Base-by-base conservation (phyloP, 2,888 invertebrate genomes). In the Cerceris rybyensis region DNA sequence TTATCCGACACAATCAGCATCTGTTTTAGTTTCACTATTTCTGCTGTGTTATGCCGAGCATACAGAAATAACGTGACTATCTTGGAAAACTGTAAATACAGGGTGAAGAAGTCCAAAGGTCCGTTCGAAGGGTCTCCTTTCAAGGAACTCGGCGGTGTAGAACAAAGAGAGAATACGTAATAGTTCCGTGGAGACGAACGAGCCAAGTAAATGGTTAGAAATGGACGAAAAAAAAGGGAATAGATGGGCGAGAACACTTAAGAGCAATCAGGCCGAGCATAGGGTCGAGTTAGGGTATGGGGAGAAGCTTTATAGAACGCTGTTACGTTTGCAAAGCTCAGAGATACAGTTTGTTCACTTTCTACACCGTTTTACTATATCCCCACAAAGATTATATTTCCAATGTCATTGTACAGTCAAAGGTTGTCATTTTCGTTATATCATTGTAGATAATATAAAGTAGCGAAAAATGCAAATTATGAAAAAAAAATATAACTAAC, bases 221-320 rank as follows among this genome's bases (percentile, higher is more conserved):
- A 67, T 81, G 64, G 68, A 7, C 46, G 43, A 81, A 17, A 68
- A 60, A 42, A 14, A 50, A 57, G 64, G 82, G 46, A 74, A 65
- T 17, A 68, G 70, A 67, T 67, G 69, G 75, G 66, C 70, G 64
- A 68, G 67, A 65, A 66, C 49, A 54, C 64, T 71, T 67, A 65
- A 74, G 78, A 80, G 67, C 73, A 70, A 74, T 41, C 28, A 28
- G 70, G 68, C 49, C 57, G 60, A 77, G 63, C 59, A 46, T 49
- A 70, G 61, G 70, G 70, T 57, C 42, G 59, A 68, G 72, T 78
- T 78, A 65, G 68, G 60, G 80, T 79, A 80, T 77, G 76, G 80
- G 77, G 67, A 78, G 68, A 85, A 86, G 80, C 81, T 78, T 76
- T 73, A 54, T 42, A 70, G 75, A 70, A 80, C 14, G 82, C 76